Evolutionary conservation across 2,113 vertebrate species (phyloP), one percentile per base, ranked within the genome.

Genomic region (Ancistrus triradiatus): DNA sequence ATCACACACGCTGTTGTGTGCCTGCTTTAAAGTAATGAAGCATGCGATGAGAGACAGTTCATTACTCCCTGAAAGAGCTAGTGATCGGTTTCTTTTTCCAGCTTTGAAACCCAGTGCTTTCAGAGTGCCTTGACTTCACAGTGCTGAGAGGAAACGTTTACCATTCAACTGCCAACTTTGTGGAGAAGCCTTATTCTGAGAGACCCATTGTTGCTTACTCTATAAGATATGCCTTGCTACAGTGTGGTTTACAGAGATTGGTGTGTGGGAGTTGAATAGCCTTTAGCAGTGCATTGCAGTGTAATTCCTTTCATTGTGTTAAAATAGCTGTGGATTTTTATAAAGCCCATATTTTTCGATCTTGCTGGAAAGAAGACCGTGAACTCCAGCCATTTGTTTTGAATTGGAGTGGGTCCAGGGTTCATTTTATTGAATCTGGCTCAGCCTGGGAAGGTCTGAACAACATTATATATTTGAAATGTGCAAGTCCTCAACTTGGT

Each of bases 41-140:
- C 59, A 50, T 71, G 73, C 48, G 73, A 64, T 75, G 73, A 75
- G 69, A 68, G 73, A 75, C 69, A 65, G 61, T 75, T 72, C 65
- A 75, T 75, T 75, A 75, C 66, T 60, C 55, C 17, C 14, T 60
- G 66, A 68, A 70, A 66, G 67, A 57, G 59, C 65, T 46, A 69
- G 50, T 59, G 64, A 75, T 68, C 69, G 57, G 52, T 65, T 72
- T 69, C 73, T 75, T 75, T 75, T 65, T 75, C 60, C 60, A 56
- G 25, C 21, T 42, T 61, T 58, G 57, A 75, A 68, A 65, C 56
- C 17, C 56, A 57, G 61, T 37, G 42, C 72, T 65, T 69, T 74
- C 50, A 53, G 55, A 69, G 67, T 64, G 56, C 37, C 55, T 64
- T 31, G 50, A 68, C 53, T 64, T 53, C 49, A 43, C 44, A 24